Conservation (phyloP, 2,797 vertebrate species). For the Peromyscus aztecus region DNA sequence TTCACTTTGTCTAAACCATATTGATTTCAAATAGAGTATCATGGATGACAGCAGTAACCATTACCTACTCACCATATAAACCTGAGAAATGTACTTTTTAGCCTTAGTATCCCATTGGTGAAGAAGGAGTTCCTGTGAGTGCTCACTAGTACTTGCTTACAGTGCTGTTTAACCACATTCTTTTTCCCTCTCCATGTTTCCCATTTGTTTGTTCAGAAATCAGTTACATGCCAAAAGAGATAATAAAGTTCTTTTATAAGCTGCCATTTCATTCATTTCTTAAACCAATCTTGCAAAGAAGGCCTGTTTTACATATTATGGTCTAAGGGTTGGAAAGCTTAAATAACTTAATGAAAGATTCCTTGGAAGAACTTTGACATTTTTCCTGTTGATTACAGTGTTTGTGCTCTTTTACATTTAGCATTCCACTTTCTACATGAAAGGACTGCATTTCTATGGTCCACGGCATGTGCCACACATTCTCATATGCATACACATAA, state of each 20-base stretch:
- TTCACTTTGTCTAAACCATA: conserved; percentile 25
- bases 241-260: conserved; percentile 26
- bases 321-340: conserved; percentile 41
- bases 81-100: conserved; percentile 42
- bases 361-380: neutral
- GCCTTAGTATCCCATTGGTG: neutral
- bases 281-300: conserved; percentile 29
- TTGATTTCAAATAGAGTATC: neutral
- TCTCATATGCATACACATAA: neutral
- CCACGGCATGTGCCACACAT: neutral
- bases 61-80: neutral
- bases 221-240: neutral
- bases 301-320: conserved; percentile 43
- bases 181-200: neutral
- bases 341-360: neutral
- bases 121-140: neutral
- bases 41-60: neutral
- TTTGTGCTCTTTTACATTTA: conserved; percentile 44
- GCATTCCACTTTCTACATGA: conserved; percentile 25
- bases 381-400: conserved; percentile 46
- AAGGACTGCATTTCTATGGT: conserved; percentile 59
- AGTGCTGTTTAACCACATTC: neutral
- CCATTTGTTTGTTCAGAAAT: conserved; percentile 57
- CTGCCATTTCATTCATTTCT: neutral
- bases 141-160: neutral